These are phyloP conservation scores for Paragorgia papillata DNA, from an alignment of 92 coral and sea anemone species.

Conservation along the genomic window DNA sequence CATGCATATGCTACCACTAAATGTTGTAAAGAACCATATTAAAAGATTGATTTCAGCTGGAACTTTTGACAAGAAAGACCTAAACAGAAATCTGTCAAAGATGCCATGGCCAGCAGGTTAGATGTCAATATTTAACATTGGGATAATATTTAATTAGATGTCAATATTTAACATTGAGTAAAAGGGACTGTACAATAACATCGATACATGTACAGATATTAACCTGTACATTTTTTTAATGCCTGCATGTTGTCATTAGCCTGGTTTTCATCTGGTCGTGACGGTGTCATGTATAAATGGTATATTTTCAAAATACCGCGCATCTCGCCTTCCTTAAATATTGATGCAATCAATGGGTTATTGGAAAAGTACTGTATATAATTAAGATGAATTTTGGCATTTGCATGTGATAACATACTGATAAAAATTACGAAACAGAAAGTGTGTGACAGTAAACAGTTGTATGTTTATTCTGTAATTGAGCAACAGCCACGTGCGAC, in stretches of 20 bases:
- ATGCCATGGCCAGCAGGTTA: slow-evolving; percentile 66
- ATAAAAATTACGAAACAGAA: too few relatives aligned
- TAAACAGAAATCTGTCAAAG: slow-evolving; percentile 37
- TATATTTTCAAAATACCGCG: slow-evolving; percentile 49
- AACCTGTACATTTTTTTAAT: background rate
- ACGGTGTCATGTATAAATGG: background rate
- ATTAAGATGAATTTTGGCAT: background rate
- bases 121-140: slow-evolving; percentile 24
- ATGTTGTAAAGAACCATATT: slow-evolving; percentile 49
- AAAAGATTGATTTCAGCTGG: too few relatives aligned
- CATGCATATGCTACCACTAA: slow-evolving; percentile 66
- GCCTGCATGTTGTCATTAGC: background rate
- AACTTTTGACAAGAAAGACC: too few relatives aligned
- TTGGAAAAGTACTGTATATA: slow-evolving; percentile 46
- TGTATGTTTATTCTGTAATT: too few relatives aligned
- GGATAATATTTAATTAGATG: background rate
- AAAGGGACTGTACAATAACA: slow-evolving; percentile 3
- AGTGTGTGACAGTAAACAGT: too few relatives aligned
- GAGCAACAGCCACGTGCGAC: too few relatives aligned
- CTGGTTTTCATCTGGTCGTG: too few relatives aligned
- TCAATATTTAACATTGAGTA: slow-evolving; percentile 10
- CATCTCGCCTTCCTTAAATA: slow-evolving; percentile 53
- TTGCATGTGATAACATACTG: background rate
- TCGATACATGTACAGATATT: background rate
- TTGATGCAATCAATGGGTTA: slow-evolving; percentile 47